A percentile compares a stretch with the other conserved stretches of the same genome.
Conservation (phyloP, 2,113 vertebrate genomes). For the Epinephelus cyanopodus region DNA sequence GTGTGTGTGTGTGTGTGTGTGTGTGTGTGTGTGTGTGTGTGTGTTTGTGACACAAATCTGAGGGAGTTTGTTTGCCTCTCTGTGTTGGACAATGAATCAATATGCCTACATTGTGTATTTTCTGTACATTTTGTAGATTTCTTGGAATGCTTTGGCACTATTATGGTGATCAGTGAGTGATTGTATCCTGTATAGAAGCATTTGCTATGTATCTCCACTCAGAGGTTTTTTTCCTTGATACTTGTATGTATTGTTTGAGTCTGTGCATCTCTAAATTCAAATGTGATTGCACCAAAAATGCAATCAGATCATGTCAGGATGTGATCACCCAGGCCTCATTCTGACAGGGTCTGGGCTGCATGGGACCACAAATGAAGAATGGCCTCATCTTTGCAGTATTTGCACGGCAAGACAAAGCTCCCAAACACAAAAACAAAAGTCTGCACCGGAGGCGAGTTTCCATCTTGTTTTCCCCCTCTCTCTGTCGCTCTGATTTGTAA, state of each 20-base stretch:
- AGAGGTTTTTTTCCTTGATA: not conserved
- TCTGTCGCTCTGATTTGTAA: not conserved
- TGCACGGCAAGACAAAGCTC: constrained; percentile 8
- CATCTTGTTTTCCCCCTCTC: constrained; percentile 10
- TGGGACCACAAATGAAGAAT: constrained; percentile 11
- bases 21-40: not conserved
- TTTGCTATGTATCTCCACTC: not conserved
- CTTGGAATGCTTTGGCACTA: not conserved
- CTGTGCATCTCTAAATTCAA: not conserved
- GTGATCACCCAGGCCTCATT: not conserved
- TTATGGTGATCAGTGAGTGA: not conserved
- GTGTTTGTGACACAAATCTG: not conserved
- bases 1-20: not conserved
- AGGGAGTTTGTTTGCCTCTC: not conserved
- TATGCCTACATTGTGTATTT: not conserved
- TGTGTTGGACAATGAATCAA: constrained; percentile 19
- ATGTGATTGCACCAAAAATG: constrained; percentile 5
- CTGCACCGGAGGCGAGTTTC: constrained; percentile 19
- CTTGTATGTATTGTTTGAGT: not conserved
- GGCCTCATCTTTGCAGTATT: constrained; percentile 3
- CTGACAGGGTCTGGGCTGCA: not conserved
- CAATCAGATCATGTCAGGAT: not conserved
- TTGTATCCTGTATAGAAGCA: not conserved
- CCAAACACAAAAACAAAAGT: constrained; percentile 14
- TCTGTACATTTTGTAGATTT: not conserved